phyloP scores from a whole-genome alignment of 2,113 vertebrate species.

The Cariama cristata region DNA sequence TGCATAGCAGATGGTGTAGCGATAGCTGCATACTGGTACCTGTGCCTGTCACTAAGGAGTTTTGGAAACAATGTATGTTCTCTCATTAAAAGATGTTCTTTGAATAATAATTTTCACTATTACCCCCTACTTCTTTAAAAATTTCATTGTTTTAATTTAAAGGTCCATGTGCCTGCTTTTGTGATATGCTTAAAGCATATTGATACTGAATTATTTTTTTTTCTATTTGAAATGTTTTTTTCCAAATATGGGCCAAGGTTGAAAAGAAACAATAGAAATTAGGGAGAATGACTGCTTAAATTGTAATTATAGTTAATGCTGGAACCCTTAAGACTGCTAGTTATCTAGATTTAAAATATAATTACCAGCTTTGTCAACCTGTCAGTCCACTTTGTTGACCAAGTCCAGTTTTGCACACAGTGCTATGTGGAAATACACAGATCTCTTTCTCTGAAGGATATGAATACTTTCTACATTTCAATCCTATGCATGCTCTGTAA shows the following conservation, averaged over 20 bases:
- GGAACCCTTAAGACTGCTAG: background rate
- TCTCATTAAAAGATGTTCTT: background rate
- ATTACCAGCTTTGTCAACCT: background rate
- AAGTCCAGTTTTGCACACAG: background rate
- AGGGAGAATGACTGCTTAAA: background rate
- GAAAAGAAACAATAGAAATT: background rate
- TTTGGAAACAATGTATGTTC: background rate
- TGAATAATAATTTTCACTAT: background rate
- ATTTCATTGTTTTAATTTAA: background rate
- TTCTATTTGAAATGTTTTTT: background rate
- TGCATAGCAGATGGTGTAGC: background rate
- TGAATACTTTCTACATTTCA: background rate
- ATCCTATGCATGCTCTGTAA: background rate
- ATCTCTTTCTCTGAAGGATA: background rate
- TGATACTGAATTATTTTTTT: background rate
- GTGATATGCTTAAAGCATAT: background rate
- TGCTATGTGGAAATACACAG: background rate
- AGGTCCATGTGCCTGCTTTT: background rate
- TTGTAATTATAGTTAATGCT: background rate
- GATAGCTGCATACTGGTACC: background rate
- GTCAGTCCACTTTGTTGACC: background rate
- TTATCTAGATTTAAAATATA: background rate
- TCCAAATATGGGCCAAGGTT: background rate
- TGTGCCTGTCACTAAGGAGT: background rate
- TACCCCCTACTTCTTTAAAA: background rate